Evolutionary conservation across 2,113 vertebrate genomes (phyloP).

Genomic region (Labrus mixtus): DNA sequence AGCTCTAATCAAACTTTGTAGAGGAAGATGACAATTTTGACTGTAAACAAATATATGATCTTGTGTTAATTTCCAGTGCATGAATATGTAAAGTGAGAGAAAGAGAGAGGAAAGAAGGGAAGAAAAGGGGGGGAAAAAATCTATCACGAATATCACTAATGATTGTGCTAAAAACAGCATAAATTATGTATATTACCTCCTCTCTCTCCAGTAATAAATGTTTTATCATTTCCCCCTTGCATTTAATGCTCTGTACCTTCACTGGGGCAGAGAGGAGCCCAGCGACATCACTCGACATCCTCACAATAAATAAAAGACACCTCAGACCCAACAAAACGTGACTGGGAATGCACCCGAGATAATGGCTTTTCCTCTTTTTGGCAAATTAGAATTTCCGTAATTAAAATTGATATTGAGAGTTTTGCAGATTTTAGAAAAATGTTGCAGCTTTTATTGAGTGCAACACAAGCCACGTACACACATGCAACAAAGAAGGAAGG

Average conservation of each 20-base stretch:
- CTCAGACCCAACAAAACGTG: conserved; percentile 84
- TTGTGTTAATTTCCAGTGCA: conserved; percentile 92
- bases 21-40: too few relatives aligned
- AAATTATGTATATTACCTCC: conserved; percentile 99
- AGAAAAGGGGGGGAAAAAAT: conserved; percentile 84
- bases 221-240: conserved; percentile 98
- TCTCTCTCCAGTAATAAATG: conserved; percentile 99
- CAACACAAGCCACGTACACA: conserved; percentile 1
- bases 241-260: conserved; percentile 97
- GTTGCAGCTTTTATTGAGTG: too few relatives aligned
- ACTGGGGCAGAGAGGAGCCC: conserved; percentile 90
- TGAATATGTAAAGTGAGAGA: conserved; percentile 91
- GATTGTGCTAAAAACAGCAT: conserved; percentile 99
- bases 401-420: neutral
- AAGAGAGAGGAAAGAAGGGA: conserved; percentile 66
- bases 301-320: conserved; percentile 91
- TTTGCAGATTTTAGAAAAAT: neutral
- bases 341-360: conserved; percentile 81
- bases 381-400: neutral
- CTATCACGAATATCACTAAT: conserved; percentile 99
- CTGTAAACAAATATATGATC: conserved; percentile 95
- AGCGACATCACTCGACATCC: conserved; percentile 92
- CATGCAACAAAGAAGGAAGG: conserved; percentile 42
- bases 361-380: conserved; percentile 66
- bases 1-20: conserved; percentile 91